phyloP scores from a whole-genome alignment of 1,140 invertebrate species.

The Paraescarpia echinospica region DNA sequence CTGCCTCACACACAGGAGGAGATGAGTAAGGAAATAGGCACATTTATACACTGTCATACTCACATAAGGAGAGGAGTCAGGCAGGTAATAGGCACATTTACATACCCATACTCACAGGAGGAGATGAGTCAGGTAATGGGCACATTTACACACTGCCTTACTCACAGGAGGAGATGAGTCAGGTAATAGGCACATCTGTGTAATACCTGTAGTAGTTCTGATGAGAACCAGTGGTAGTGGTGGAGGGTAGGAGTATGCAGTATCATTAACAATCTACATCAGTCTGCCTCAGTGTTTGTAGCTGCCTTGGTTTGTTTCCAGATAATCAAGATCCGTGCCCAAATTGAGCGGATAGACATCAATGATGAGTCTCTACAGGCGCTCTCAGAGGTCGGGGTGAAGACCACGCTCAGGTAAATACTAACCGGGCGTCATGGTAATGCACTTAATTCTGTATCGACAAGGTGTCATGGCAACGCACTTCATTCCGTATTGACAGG shows the following conservation, averaged over 20 bases:
- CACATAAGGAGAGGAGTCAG: too few species aligned
- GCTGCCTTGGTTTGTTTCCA: conserved; percentile 41
- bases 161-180: too few species aligned
- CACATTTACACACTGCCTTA: too few species aligned
- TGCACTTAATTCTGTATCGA: background rate
- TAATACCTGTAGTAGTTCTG: background rate
- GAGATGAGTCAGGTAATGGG: too few species aligned
- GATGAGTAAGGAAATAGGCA: too few species aligned
- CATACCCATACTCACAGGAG: too few species aligned
- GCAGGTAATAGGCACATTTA: too few species aligned
- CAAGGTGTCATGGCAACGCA: background rate
- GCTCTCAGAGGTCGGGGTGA: conserved; percentile 81
- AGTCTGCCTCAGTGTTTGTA: background rate
- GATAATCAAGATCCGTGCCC: conserved; percentile 87
- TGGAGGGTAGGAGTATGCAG: background rate
- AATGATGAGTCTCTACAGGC: conserved; percentile 79
- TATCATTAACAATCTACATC: background rate
- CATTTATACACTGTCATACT: too few species aligned
- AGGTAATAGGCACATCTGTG: too few species aligned
- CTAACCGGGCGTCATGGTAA: background rate
- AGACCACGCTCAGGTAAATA: conserved; percentile 76
- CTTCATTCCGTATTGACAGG: too few species aligned
- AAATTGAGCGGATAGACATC: conserved; percentile 85
- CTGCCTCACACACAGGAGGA: too few species aligned
- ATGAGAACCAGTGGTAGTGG: background rate